phyloP scores from a whole-genome alignment of 2,113 vertebrate species.

The Oryctolagus cuniculus region mOryCun1.1 NC_091442.1:54736001-54736500 shows the following conservation, averaged over 20 bases:
- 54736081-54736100: no score
- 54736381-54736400: background rate
- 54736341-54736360: background rate
- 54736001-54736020: no score
- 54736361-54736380: background rate
- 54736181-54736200: no score
- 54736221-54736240: constrained; percentile 38
- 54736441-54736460: background rate
- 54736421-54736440: background rate
- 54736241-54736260: background rate
- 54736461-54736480: background rate
- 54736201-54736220: background rate
- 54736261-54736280: background rate
- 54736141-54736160: no score
- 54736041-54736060: no score
- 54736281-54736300: background rate
- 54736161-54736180: no score
- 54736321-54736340: background rate
- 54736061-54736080: no score
- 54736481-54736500: constrained; percentile 7
- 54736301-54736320: background rate
- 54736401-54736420: background rate
- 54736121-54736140: no score
- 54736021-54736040: no score
- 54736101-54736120: no score